These are phyloP conservation scores for Aphaenogaster rudis DNA, from an alignment of 1,140 invertebrate genomes.

Conservation along the genomic window DNA sequence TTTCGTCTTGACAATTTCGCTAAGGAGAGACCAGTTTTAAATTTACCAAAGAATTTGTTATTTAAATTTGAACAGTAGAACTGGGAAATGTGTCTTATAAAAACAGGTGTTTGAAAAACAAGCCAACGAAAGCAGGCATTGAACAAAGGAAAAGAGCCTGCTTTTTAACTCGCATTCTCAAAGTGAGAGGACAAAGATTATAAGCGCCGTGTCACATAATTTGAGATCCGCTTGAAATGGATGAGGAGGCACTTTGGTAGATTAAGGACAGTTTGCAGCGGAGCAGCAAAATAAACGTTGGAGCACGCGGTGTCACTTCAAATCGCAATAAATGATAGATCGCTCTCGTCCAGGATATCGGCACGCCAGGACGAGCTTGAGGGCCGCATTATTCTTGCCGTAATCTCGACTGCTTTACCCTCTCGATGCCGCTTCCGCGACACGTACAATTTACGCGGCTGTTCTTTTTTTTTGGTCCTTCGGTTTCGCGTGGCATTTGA, in stretches of 20 bases:
- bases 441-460: slow-evolving; percentile 19
- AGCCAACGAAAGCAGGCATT: background rate
- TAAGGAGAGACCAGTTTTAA: background rate
- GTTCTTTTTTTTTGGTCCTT: background rate
- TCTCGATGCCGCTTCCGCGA: background rate
- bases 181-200: slow-evolving; percentile 12
- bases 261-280: slow-evolving; percentile 47
- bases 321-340: slow-evolving; percentile 59
- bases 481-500: background rate
- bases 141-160: background rate
- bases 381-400: slow-evolving; percentile 22
- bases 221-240: slow-evolving; percentile 2
- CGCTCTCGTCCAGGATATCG: slow-evolving; percentile 8
- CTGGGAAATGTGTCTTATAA: background rate
- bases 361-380: background rate
- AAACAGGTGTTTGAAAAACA: background rate
- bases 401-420: background rate
- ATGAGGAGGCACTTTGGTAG: slow-evolving; percentile 49
- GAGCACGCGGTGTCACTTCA: slow-evolving; percentile 30
- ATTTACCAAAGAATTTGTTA: background rate
- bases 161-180: background rate
- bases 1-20: background rate
- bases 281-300: slow-evolving; percentile 24
- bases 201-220: slow-evolving; percentile 12
- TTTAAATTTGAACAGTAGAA: background rate